Percentiles rank a stretch among this genome's conserved stretches.
Evolutionary conservation across 2,888 invertebrate species (phyloP).

Genomic region (Anthoptus insignis): DNA sequence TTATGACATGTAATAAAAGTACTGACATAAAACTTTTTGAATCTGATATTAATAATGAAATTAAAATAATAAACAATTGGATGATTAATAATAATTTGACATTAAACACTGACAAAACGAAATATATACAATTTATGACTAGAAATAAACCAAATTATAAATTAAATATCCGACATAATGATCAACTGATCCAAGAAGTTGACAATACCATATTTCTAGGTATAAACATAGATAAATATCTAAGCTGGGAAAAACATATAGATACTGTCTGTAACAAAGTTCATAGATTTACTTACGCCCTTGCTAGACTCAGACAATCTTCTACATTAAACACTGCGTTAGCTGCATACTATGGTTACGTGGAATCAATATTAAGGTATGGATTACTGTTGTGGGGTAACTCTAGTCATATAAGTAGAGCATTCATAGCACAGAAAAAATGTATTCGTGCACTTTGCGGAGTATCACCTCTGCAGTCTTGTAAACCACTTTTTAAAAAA

Average conservation of each 20-base stretch:
- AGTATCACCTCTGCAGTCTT: constrained; percentile 7
- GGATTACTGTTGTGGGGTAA: constrained; percentile 23
- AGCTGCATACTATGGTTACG: constrained; percentile 11
- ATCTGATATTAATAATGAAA: no score
- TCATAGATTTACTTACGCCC: background rate
- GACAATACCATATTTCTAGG: constrained; percentile 13
- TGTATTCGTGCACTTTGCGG: constrained; percentile 10
- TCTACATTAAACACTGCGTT: background rate
- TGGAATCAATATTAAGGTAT: constrained; percentile 14
- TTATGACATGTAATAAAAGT: constrained; percentile 12
- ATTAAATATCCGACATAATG: constrained; percentile 2
- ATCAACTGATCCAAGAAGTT: background rate
- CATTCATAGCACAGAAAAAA: constrained; percentile 13
- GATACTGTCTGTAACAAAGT: constrained; percentile 3
- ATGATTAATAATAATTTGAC: no score
- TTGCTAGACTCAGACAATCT: background rate
- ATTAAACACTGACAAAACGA: no score
- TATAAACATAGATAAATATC: background rate
- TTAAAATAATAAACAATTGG: no score
- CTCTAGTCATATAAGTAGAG: constrained; percentile 6
- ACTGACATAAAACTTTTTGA: constrained; percentile 14
- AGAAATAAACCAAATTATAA: background rate
- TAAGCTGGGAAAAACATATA: constrained; percentile 7
- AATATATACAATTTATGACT: constrained; percentile 7
- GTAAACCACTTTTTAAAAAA: constrained; percentile 20